phyloP scores from a whole-genome alignment of 1,140 invertebrate genomes.

The Hirudo medicinalis region DNA sequence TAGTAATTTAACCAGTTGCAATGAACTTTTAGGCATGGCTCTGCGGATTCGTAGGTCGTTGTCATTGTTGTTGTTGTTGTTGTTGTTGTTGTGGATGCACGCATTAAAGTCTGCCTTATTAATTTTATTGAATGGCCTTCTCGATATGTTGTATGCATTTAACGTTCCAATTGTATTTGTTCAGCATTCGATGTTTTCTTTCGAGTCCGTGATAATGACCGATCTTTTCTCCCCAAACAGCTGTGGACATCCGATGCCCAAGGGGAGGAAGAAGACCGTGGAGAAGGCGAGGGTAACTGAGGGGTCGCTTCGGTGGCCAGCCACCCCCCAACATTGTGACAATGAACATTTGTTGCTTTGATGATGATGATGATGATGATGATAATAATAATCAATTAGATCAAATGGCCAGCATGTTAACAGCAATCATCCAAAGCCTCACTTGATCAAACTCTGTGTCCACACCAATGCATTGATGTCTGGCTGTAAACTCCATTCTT shows the following conservation, averaged over 20 bases:
- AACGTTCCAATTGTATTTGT: background rate
- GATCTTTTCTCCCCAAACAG: background rate
- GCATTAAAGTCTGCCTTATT: background rate
- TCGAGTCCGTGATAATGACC: too few relatives aligned
- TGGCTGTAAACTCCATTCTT: slow-evolving; percentile 16
- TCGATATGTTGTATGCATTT: background rate
- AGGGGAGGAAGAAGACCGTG: slow-evolving; percentile 13
- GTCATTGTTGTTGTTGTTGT: background rate
- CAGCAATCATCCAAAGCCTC: background rate
- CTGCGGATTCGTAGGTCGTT: background rate
- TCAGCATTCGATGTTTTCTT: background rate
- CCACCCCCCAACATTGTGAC: background rate
- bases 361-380: too few relatives aligned
- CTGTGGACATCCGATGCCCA: slow-evolving; percentile 17
- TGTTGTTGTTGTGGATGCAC: background rate
- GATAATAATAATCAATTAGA: too few relatives aligned
- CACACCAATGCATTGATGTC: slow-evolving; percentile 28
- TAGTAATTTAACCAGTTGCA: too few relatives aligned
- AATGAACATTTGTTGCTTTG: too few relatives aligned
- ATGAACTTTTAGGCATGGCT: too few relatives aligned
- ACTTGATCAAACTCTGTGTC: slow-evolving; percentile 19
- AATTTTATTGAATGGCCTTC: background rate
- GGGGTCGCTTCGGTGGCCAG: background rate
- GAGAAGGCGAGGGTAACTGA: slow-evolving; percentile 14
- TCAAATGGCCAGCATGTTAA: too few relatives aligned